Evolutionary conservation across 2,888 invertebrate genomes (phyloP), one percentile per base, ranked within the genome.

Genomic region (Lasioglossum leucozonium): DNA sequence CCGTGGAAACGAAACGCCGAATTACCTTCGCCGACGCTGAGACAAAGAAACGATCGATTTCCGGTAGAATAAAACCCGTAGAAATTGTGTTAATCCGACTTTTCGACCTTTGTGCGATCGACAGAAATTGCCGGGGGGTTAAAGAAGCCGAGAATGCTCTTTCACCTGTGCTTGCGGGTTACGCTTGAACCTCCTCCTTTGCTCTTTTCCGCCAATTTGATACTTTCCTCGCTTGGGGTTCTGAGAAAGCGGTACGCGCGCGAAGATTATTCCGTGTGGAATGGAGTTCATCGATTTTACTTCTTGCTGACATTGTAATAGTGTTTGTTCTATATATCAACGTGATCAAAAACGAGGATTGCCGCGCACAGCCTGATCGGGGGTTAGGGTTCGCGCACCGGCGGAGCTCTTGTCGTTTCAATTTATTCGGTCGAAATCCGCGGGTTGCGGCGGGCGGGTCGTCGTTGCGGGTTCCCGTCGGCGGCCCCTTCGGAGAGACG

Each of bases 1-100:
- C 22, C 34, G 40, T 67, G 37, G 67, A 37, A 65, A 34, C 65
- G 65, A 65, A 65, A 40, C 67, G 79, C 83, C 75, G 87, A 90
- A 89, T 91, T 83, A 81, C 77, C 62, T 26, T 3, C 34, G 34
- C 34, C 34, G 34, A 5, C 44, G 4, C 26, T 58, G 26, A 5
- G 13, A 5, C 58, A 58, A 58, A 58, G 58, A 58, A 58, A 26
- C 58, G 58, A 13, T 58, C 58, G 58, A 58, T 58, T 58, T 58
- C 58, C 4, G 0, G 26, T n/a, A 13, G 30, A 26, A 30, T 30
- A 62, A 30, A 26, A 62, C 26, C 4, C 5, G 30, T 16, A 62
- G 34, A 62, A 62, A 62, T 30, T n/a, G 62, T 30, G 62, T 30
- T 62, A 62, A 62, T 62, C 62, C 22, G n/a, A 51, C 51, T 62